These are phyloP conservation scores for Periplaneta americana DNA, from an alignment of 1,140 invertebrate genomes.

Conservation along the genomic window DNA sequence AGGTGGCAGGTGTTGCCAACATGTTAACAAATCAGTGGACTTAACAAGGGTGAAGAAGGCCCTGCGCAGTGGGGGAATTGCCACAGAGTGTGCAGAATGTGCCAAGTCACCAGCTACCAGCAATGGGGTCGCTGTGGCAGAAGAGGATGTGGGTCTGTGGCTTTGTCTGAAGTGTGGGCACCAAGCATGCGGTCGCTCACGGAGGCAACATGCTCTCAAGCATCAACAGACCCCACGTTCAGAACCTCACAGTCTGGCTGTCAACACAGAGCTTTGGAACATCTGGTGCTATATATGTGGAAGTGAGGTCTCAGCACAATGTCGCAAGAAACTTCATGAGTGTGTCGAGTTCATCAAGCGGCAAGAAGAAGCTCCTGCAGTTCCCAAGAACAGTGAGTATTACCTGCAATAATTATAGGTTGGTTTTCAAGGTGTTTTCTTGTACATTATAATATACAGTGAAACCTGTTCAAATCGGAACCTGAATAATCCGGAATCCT, in stretches of 20 bases:
- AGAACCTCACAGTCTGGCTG: slow-evolving; percentile 64
- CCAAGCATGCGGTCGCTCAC: slow-evolving; percentile 65
- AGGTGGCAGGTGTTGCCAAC: slow-evolving; percentile 46
- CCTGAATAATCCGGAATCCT: no score
- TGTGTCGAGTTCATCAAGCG: slow-evolving; percentile 58
- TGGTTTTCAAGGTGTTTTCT: no score
- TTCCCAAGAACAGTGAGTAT: not conserved
- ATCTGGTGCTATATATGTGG: slow-evolving; percentile 47
- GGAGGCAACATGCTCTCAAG: slow-evolving; percentile 65
- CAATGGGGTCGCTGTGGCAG: slow-evolving; percentile 28
- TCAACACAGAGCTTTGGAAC: slow-evolving; percentile 64
- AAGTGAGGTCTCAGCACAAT: slow-evolving; percentile 17
- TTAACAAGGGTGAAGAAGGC: slow-evolving; percentile 53
- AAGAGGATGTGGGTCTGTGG: slow-evolving; percentile 34
- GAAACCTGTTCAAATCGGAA: no score
- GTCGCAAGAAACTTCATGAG: slow-evolving; percentile 55
- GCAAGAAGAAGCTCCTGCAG: slow-evolving; percentile 28
- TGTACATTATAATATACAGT: no score
- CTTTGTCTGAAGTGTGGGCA: slow-evolving; percentile 63
- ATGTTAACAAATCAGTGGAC: slow-evolving; percentile 63
- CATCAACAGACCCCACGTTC: slow-evolving; percentile 73
- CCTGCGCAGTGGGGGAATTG: slow-evolving; percentile 46
- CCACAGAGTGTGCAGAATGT: slow-evolving; percentile 56
- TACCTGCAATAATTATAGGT: no score
- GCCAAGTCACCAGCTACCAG: slow-evolving; percentile 31